These are phyloP conservation scores for Laticauda laticaudata DNA, from an alignment of 2,113 vertebrate species.

Conservation along the genomic window DNA sequence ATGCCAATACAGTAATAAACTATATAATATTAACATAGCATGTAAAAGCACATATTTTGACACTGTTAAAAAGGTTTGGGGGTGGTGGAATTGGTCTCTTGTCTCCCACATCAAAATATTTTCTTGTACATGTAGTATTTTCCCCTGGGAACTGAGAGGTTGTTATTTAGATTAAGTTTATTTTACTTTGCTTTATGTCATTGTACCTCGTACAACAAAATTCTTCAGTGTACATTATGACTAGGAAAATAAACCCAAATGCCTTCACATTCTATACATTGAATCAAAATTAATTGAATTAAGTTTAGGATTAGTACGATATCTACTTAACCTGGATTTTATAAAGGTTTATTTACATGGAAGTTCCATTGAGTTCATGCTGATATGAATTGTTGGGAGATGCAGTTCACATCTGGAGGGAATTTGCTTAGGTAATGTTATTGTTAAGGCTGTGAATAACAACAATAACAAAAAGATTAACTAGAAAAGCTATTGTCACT, in stretches of 20 bases:
- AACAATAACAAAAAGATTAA: neutral
- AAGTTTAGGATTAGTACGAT: neutral
- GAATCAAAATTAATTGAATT: no score
- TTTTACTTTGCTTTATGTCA: no score
- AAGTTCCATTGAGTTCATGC: neutral
- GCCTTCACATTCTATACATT: no score
- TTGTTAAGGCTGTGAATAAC: neutral
- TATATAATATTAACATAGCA: neutral
- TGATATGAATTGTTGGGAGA: neutral
- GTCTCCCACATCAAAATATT: neutral
- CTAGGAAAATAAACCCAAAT: no score
- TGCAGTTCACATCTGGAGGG: neutral
- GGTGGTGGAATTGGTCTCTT: neutral
- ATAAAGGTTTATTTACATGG: neutral
- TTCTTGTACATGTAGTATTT: neutral
- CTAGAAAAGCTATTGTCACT: constrained; percentile 11
- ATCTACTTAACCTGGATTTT: neutral
- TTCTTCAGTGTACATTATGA: no score
- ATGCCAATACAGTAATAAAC: neutral
- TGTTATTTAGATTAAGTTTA: neutral
- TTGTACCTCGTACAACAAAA: no score
- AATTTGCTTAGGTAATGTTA: neutral
- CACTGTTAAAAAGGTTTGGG: neutral
- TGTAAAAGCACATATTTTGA: neutral
- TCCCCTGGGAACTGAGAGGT: neutral